phyloP scores from a whole-genome alignment of 2,888 invertebrate genomes.

The Coleophora deauratella region DNA sequence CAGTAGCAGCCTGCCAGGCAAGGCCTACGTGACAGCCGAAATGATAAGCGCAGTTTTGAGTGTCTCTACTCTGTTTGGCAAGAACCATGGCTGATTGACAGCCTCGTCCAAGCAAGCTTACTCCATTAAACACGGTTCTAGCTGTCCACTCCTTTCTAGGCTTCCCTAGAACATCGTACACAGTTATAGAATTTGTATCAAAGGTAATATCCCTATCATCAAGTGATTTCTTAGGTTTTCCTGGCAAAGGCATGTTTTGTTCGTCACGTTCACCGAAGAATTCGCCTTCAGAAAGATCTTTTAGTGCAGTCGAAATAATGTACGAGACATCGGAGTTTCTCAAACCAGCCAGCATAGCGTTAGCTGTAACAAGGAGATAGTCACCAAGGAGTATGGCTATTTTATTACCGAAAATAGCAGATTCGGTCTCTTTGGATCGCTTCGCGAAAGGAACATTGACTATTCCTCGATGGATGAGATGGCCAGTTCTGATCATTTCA shows the following conservation, averaged over 20 bases:
- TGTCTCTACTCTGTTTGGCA: conserved; percentile 78
- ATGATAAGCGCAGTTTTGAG: conserved; percentile 82
- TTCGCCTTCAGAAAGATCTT: conserved; percentile 88
- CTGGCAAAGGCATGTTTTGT: conserved; percentile 83
- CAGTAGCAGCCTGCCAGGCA: conserved; percentile 82
- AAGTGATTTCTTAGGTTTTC: conserved; percentile 63
- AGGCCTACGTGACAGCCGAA: conserved; percentile 88
- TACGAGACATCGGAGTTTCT: conserved; percentile 83
- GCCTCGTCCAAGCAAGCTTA: conserved; percentile 78
- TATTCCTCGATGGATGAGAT: conserved; percentile 83
- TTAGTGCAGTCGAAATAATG: conserved; percentile 85
- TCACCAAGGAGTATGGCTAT: conserved; percentile 90
- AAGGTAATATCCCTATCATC: conserved; percentile 50
- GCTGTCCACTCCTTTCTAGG: conserved; percentile 82
- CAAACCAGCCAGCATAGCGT: conserved; percentile 85
- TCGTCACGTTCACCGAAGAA: conserved; percentile 84
- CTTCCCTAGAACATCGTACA: conserved; percentile 65
- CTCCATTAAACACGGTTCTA: conserved; percentile 81
- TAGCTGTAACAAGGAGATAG: conserved; percentile 87
- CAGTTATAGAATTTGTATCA: conserved; percentile 50
- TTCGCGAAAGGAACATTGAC: conserved; percentile 67
- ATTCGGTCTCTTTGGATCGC: conserved; percentile 75
- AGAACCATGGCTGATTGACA: conserved; percentile 86
- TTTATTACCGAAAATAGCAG: conserved; percentile 91
- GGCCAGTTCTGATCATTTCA: conserved; percentile 91